Base-by-base conservation (phyloP, 2,888 invertebrate genomes). In the Scaptomyza parva region DNA sequence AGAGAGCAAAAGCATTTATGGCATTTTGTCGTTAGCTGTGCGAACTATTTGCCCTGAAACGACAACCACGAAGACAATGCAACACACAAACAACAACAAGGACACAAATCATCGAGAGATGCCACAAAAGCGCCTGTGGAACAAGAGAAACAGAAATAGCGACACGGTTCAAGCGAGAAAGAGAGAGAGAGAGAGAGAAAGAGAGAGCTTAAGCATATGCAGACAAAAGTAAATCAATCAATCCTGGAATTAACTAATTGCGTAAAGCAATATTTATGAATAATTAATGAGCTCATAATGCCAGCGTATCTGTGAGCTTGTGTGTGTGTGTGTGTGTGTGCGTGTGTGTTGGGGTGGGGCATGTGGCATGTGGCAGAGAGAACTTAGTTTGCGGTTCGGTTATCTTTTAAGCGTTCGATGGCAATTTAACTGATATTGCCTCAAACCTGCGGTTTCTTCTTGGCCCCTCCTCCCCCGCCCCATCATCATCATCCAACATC, bases 231-330 rank as follows among this genome's bases (percentile, higher is more conserved):
- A 85, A 82, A 84, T 87, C 87, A 86, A 88, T 89, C 89, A 88
- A 78, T 81, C 80, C 80, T 76, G 70, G 80, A 81, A 78, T 86
- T 86, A 81, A 82, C 80, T 88, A 89, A 88, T 89, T 88, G 87
- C 81, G 77, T 79, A 86, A 77, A 83, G 83, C 81, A 89, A 83
- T 88, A 89, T 87, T 89, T 89, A 89, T 89, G 87, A 86, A 89
- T 88, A 88, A 88, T 86, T 89, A 89, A 89, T 89, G 79, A 89
- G 85, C 78, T 86, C 73, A 71, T 78, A 82, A 82, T 85, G 79
- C 67, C 48, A 48, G 50, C 40, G 20, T 57, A 37, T 17, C 6
- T 51, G 40, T 44, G 50, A 18, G 24, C 44, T 51, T 37, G 35
- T 35, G 40, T 43, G 44, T 20, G 3, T 22, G 9, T n/a, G n/a